Conservation (phyloP, 2,888 invertebrate genomes). For the Amblyjoppa fuscipennis region DNA sequence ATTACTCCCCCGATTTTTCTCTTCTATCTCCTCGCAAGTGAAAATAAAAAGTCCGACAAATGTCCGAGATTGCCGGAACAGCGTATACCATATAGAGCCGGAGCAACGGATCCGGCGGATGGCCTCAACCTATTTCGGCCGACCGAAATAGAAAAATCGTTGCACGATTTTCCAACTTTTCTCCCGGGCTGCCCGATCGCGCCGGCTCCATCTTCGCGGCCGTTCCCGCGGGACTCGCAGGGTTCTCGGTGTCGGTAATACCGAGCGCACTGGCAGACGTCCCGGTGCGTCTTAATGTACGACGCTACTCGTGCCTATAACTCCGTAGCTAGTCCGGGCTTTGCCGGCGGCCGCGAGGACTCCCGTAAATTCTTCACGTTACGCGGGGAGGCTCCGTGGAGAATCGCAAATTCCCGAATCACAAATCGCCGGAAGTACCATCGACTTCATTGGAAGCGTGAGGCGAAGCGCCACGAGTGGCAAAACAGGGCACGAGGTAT, state of each 20-base stretch:
- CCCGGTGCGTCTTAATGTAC: slow-evolving; percentile 23
- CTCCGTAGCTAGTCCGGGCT: slow-evolving; percentile 11
- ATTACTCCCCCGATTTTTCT: neutral
- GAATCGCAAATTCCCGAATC: slow-evolving; percentile 64
- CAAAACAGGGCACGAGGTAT: slow-evolving; percentile 11
- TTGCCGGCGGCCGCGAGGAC: slow-evolving; percentile 13
- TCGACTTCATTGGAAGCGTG: too few relatives aligned
- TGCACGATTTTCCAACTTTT: slow-evolving; percentile 29
- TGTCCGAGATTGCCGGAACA: slow-evolving; percentile 4
- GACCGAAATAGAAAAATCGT: slow-evolving; percentile 44
- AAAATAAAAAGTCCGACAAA: slow-evolving; percentile 20
- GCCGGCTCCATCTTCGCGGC: neutral
- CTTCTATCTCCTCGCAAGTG: neutral
- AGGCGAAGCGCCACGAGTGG: neutral
- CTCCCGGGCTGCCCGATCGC: slow-evolving; percentile 12
- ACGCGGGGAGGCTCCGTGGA: slow-evolving; percentile 39
- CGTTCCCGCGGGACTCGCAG: slow-evolving; percentile 29
- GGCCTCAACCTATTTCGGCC: slow-evolving; percentile 8
- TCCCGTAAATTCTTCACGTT: slow-evolving; percentile 49
- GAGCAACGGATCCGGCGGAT: neutral
- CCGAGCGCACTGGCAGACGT: neutral
- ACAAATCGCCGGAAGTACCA: slow-evolving; percentile 45
- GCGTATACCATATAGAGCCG: neutral
- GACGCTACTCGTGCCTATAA: slow-evolving; percentile 29
- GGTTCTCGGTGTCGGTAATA: slow-evolving; percentile 18